Percentiles rank a stretch among this genome's conserved stretches.
Evolutionary conservation across 2,797 vertebrate genomes (phyloP).

Genomic region (Myotis pilosus): DNA sequence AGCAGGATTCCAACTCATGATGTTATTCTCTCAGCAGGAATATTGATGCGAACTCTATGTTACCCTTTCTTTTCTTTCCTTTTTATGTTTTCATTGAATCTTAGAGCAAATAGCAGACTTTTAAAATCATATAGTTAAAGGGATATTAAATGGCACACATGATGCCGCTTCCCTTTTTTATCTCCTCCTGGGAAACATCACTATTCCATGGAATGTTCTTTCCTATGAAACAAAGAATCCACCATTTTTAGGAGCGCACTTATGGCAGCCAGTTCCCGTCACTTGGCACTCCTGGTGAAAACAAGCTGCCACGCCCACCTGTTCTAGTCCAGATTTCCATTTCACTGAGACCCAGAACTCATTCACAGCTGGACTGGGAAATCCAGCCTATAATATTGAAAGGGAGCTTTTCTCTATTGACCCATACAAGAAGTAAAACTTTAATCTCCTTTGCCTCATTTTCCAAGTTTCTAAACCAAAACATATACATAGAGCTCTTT

Average conservation of each 20-base stretch:
- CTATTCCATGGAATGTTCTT: background rate
- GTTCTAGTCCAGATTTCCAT: background rate
- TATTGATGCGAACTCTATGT: background rate
- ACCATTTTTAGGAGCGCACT: background rate
- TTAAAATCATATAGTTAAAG: conserved; percentile 8
- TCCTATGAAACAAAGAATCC: background rate
- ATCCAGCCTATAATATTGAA: background rate
- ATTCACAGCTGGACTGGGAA: background rate
- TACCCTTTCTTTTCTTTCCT: background rate
- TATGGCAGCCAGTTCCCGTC: background rate
- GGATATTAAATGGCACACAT: background rate
- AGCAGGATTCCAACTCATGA: background rate
- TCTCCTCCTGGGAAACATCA: background rate
- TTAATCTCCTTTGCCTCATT: background rate
- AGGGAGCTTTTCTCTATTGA: background rate
- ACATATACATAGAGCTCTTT: background rate
- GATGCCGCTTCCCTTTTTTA: background rate
- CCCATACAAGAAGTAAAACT: background rate
- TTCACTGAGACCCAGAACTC: background rate
- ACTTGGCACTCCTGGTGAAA: background rate
- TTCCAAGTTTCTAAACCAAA: background rate
- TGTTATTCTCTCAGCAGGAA: background rate
- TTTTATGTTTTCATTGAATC: conserved; percentile 15
- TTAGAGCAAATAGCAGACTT: background rate
- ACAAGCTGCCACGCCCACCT: too few species aligned